Evolutionary conservation across 2,113 vertebrate species (phyloP), one percentile per base, ranked within the genome.

Genomic region (Colistium nudipinnis): DNA sequence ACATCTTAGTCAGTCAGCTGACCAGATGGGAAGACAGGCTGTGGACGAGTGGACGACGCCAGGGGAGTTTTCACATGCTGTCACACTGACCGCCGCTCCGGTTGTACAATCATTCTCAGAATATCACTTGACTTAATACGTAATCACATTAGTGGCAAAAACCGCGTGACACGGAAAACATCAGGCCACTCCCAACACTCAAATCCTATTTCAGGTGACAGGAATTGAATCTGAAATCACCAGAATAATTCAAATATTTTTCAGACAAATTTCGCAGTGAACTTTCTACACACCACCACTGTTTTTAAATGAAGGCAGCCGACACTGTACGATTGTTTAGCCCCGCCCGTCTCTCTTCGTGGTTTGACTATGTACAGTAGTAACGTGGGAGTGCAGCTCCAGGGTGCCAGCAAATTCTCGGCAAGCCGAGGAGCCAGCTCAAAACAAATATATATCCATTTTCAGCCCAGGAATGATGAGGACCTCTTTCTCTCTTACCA

Each of bases 361-460:
- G 36, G 2, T 41, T 56, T 59, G 47, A 67, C 62, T 62, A 51
- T 70, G 56, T 78, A 62, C 67, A 66, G 79, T 83, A 78, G 78
- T 76, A 80, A 49, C 65, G 87, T 91, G 76, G 87, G 88, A 89
- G 85, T 85, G 68, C 84, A 33, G 81, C 65, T 73, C 67, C 38
- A 62, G 49, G 69, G 74, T 78, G 83, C 79, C 78, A 74, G 74
- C 19, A 56, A 83, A 82, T 79, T 80, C 77, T 81, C 66, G 63
- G 62, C n/a, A 53, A 71, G 74, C 48, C 10, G 22, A 68, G 30
- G 20, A 79, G 60, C 75, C 70, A 48, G 76, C 54, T 62, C 14
- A 8, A 80, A 64, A 82, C 79, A 81, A 84, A 82, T 62, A 87
- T 41, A 59, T 63, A 39, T 31, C 62, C 57, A 12, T 68, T 77